A percentile compares a stretch with the other conserved stretches of the same genome.
Conservation (phyloP, 2,888 invertebrate species). For the Mimumesa dahlbomi region DNA sequence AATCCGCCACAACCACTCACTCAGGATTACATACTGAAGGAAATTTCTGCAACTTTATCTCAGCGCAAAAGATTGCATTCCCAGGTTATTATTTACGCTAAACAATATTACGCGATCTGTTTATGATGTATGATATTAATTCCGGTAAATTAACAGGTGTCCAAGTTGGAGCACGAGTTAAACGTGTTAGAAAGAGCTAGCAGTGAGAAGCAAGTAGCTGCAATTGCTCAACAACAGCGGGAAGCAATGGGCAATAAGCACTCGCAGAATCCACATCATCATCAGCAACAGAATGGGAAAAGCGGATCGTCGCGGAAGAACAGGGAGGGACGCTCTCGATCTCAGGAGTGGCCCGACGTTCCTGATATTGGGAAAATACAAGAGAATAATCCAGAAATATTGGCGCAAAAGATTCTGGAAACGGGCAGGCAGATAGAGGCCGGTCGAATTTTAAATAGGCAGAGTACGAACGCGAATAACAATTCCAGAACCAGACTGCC, state of each 20-base stretch:
- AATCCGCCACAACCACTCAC: slow-evolving; percentile 84
- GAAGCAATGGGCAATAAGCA: slow-evolving; percentile 66
- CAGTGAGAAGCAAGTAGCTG: slow-evolving; percentile 84
- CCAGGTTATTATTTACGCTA: slow-evolving; percentile 81
- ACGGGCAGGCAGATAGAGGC: slow-evolving; percentile 95
- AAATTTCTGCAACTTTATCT: slow-evolving; percentile 91
- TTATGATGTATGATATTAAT: not conserved
- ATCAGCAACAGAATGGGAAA: slow-evolving; percentile 72
- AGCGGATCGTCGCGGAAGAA: slow-evolving; percentile 83
- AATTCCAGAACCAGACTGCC: slow-evolving; percentile 73
- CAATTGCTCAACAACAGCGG: slow-evolving; percentile 79
- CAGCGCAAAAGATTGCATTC: slow-evolving; percentile 92
- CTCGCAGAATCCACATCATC: slow-evolving; percentile 69
- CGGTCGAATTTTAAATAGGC: slow-evolving; percentile 83
- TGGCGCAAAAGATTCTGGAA: slow-evolving; percentile 94
- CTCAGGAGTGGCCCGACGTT: slow-evolving; percentile 95
- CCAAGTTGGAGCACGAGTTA: slow-evolving; percentile 90
- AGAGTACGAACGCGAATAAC: slow-evolving; percentile 52
- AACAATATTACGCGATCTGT: not conserved
- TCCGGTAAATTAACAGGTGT: slow-evolving; percentile 75
- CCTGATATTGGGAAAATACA: slow-evolving; percentile 95
- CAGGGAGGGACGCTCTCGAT: slow-evolving; percentile 88
- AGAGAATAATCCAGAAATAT: slow-evolving; percentile 94
- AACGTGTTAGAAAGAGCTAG: slow-evolving; percentile 87
- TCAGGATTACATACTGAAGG: slow-evolving; percentile 91